Percentiles rank a stretch among this genome's conserved stretches.
Conservation (phyloP, 2,888 invertebrate species). For the Neria commutata region DNA sequence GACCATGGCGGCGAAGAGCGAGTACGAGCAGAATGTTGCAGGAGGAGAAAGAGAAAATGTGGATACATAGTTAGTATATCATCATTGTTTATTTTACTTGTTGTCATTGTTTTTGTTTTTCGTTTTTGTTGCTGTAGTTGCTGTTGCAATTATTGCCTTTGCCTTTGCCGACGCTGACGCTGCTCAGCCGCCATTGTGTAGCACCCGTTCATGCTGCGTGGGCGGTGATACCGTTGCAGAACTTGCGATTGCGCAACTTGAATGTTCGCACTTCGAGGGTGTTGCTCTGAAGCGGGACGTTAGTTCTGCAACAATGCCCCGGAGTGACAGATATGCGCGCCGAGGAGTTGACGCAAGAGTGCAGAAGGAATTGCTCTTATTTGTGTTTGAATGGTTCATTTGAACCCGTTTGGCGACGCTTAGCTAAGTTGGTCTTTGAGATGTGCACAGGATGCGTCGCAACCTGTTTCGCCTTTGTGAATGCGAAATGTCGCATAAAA, state of each 20-base stretch:
- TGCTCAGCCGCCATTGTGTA: not conserved
- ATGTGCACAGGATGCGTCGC: too few species aligned
- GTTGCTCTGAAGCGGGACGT: not conserved
- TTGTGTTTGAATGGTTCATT: too few species aligned
- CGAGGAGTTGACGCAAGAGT: constrained; percentile 33
- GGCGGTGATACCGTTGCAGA: not conserved
- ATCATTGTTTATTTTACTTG: constrained; percentile 42
- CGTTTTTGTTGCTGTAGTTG: not conserved
- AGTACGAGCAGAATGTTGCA: too few species aligned
- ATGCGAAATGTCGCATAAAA: too few species aligned
- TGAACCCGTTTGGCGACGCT: too few species aligned
- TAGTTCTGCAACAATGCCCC: constrained; percentile 20
- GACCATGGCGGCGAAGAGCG: too few species aligned
- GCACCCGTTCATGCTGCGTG: too few species aligned
- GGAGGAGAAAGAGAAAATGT: constrained; percentile 11
- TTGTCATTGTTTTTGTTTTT: constrained; percentile 37
- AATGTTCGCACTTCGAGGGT: not conserved
- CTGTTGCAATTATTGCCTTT: not conserved
- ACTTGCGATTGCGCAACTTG: too few species aligned
- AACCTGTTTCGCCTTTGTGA: too few species aligned
- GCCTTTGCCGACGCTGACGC: not conserved
- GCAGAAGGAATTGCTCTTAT: too few species aligned
- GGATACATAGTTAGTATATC: too few species aligned
- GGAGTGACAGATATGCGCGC: constrained; percentile 28
- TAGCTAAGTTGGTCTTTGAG: too few species aligned